Base-by-base conservation (phyloP, 2,888 invertebrate genomes). In the Orthonevra nobilis region DNA sequence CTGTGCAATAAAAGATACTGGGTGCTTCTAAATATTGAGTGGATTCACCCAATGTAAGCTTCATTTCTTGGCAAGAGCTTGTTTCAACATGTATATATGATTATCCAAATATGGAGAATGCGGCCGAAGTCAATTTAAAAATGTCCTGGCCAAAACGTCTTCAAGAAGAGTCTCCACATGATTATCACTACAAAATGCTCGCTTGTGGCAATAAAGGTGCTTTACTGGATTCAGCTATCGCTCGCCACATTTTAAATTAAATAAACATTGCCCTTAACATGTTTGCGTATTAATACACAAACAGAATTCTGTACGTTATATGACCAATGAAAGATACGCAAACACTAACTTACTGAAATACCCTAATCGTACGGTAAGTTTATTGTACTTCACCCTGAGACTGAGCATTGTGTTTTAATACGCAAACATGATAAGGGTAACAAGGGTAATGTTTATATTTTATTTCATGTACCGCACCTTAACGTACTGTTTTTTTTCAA, bases 21-120 rank as follows among this genome's bases (percentile, higher is more conserved):
- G 74, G 6, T 19, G 63, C 70, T 7, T 63, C 79, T 3, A 81
- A 81, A 34, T 64, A 54, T 20, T 82, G 81, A 79, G 30, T 81
- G 0, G 81, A 82, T 46, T 70, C 81, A 1, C 54, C 79, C 3
- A 9, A 52, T 10, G 42, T 68, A 9, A 54, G 75, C 26, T 75
- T 81, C 17, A 1, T 26, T 3, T 23, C 42, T 1, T 82, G 81
- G 81, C 14, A 19, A 14, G 28, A 64, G 9, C 56, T 72, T 20
- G 46, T 23, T n/a, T 12, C 9, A 0, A 9, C 52, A 46, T 81
- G 81, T 42, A 17, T 75, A 12, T 15, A 30, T 0, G 81, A 81
- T 81, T 81, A 81, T 42, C 79, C 81, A 4, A 48, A 28, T 36
- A 10, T 23, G 2, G 34, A 34, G 42, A 81, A 81, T 34, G 54